These are phyloP conservation scores for Ecdyonurus torrentis DNA, from an alignment of 2,888 invertebrate species.

Conservation along the genomic window DNA sequence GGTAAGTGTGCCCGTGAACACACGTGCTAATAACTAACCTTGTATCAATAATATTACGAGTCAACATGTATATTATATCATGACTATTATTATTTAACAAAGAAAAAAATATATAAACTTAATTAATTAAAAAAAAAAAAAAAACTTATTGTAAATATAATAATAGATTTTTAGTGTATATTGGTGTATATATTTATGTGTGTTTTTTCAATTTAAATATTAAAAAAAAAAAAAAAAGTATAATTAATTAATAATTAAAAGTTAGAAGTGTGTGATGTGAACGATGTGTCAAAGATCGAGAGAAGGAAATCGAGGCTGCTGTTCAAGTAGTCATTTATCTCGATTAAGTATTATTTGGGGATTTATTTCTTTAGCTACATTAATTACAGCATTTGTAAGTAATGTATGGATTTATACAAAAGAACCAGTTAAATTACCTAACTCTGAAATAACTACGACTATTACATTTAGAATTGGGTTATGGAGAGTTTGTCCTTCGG, in stretches of 20 bases:
- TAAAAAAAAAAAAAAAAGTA: no score
- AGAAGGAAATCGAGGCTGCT: not conserved
- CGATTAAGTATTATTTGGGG: slow-evolving; percentile 30
- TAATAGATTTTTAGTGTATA: not conserved
- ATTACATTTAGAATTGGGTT: slow-evolving; percentile 32
- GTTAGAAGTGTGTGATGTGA: not conserved
- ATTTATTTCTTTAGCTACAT: slow-evolving; percentile 26
- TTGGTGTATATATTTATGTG: no score
- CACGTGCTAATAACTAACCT: no score
- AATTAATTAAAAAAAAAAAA: no score
- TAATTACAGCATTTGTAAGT: slow-evolving; percentile 31
- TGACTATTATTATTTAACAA: no score
- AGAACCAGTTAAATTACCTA: slow-evolving; percentile 29
- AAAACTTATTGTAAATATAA: not conserved
- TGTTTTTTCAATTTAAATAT: not conserved
- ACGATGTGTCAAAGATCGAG: not conserved
- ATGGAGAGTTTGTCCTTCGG: slow-evolving; percentile 31
- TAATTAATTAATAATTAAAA: no score
- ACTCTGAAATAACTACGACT: slow-evolving; percentile 21
- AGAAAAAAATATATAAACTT: no score
- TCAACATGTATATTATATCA: no score
- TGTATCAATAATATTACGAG: no score
- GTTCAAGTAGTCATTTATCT: slow-evolving; percentile 19
- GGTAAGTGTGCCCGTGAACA: no score
- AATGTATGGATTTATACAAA: slow-evolving; percentile 32